Conservation (phyloP, 2,797 vertebrate species). For the Lagodon rhomboides region DNA sequence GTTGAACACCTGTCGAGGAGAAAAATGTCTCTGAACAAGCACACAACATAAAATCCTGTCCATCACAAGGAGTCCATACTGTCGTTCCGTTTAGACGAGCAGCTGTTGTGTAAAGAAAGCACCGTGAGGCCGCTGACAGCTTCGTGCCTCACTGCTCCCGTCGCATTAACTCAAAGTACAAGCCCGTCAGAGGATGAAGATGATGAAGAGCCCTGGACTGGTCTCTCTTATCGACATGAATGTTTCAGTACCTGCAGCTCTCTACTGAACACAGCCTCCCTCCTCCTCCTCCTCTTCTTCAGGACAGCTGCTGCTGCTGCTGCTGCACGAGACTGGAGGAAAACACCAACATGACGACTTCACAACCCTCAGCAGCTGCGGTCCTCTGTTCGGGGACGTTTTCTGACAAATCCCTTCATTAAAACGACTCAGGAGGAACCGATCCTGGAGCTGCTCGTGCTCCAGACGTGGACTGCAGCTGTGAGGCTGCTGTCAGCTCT, state of each 20-base stretch:
- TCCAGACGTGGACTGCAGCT: not conserved
- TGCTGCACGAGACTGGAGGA: not conserved
- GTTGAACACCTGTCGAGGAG: conserved; percentile 31
- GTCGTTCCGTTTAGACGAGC: not conserved
- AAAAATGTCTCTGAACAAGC: not conserved
- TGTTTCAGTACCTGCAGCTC: conserved; percentile 61
- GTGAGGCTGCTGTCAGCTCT: not conserved
- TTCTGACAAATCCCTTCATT: too few relatives aligned
- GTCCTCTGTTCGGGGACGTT: too few relatives aligned
- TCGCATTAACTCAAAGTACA: conserved; percentile 17
- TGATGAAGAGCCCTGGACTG: not conserved
- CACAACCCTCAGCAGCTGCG: not conserved
- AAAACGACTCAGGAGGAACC: not conserved
- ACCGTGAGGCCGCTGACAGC: too few relatives aligned
- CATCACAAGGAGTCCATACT: too few relatives aligned
- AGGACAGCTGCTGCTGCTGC: not conserved
- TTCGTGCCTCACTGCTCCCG: not conserved
- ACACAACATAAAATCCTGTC: not conserved
- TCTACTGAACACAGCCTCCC: not conserved
- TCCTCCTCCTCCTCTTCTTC: not conserved
- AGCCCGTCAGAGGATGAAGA: not conserved
- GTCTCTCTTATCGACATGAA: conserved; percentile 13
- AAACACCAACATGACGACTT: not conserved
- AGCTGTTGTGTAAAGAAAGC: not conserved
- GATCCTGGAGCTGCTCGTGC: rapidly evolving